Conservation (phyloP, 2,888 invertebrate genomes). For the Corbicula japonica region DNA sequence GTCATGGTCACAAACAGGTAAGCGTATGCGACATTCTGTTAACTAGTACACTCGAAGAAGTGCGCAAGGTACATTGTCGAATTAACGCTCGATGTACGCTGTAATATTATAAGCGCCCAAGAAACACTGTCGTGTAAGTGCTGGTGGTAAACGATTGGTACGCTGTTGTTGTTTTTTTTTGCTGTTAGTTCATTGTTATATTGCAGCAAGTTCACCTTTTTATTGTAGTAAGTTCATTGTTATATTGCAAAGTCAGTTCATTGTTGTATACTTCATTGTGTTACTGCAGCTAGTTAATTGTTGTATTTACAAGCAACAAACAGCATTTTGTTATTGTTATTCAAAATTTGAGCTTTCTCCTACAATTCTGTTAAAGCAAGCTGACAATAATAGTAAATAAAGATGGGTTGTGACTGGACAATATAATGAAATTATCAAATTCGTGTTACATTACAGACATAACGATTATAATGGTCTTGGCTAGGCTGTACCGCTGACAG, state of each 20-base stretch:
- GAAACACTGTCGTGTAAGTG: neutral
- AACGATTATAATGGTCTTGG: conserved; percentile 32
- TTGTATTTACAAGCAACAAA: too few species aligned
- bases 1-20: conserved; percentile 48
- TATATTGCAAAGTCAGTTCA: too few species aligned
- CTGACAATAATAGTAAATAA: neutral
- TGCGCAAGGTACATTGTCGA: neutral
- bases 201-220: too few species aligned
- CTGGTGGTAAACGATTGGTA: neutral
- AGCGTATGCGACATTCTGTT: neutral
- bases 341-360: neutral
- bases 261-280: too few species aligned
- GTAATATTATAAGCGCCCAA: neutral
- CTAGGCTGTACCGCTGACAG: conserved; percentile 32
- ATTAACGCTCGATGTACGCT: neutral
- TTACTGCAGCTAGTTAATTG: too few species aligned
- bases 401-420: neutral
- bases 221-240: too few species aligned
- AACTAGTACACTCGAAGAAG: neutral
- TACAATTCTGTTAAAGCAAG: neutral
- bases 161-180: neutral
- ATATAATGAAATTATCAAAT: neutral
- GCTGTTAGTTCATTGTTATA: neutral
- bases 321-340: neutral
- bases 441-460: conserved; percentile 32